These are phyloP conservation scores for Acipenser ruthenus DNA, from an alignment of 2,797 vertebrate species.

Conservation along the genomic window DNA sequence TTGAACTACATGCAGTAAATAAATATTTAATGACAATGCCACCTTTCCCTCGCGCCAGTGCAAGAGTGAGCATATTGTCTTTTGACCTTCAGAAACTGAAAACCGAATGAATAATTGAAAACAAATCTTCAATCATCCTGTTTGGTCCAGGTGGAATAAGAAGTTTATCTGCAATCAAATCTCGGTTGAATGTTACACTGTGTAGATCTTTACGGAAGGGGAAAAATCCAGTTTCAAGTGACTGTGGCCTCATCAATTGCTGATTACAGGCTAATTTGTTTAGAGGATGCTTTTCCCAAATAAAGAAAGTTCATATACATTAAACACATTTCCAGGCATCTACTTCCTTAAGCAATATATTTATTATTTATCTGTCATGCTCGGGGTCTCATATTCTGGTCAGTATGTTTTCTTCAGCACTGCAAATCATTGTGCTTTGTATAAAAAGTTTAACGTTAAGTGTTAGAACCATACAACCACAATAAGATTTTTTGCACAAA, in stretches of 20 bases:
- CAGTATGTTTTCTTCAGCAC: too few species aligned
- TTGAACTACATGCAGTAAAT: slow-evolving; percentile 75
- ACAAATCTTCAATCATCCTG: slow-evolving; percentile 66
- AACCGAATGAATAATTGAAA: slow-evolving; percentile 85
- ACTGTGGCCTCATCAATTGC: slow-evolving; percentile 18
- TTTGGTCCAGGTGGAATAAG: slow-evolving; percentile 51
- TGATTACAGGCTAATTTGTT: slow-evolving; percentile 29
- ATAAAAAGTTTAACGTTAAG: too few species aligned
- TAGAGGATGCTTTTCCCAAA: slow-evolving; percentile 36
- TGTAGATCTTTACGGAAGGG: background rate
- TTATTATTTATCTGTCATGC: too few species aligned
- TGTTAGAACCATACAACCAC: too few species aligned
- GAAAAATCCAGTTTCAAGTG: background rate
- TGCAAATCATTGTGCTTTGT: too few species aligned
- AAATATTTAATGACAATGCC: slow-evolving; percentile 83
- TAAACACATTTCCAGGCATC: background rate
- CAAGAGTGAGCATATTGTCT: slow-evolving; percentile 53
- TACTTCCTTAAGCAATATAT: background rate
- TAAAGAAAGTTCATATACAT: background rate
- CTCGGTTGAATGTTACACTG: slow-evolving; percentile 39
- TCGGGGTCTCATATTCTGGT: too few species aligned
- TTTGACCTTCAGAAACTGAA: slow-evolving; percentile 83
- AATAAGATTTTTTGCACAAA: too few species aligned
- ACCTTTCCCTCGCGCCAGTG: slow-evolving; percentile 53
- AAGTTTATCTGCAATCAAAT: slow-evolving; percentile 50